Base-by-base conservation (phyloP, 2,888 invertebrate genomes). In the Nomada hirtipes region DNA sequence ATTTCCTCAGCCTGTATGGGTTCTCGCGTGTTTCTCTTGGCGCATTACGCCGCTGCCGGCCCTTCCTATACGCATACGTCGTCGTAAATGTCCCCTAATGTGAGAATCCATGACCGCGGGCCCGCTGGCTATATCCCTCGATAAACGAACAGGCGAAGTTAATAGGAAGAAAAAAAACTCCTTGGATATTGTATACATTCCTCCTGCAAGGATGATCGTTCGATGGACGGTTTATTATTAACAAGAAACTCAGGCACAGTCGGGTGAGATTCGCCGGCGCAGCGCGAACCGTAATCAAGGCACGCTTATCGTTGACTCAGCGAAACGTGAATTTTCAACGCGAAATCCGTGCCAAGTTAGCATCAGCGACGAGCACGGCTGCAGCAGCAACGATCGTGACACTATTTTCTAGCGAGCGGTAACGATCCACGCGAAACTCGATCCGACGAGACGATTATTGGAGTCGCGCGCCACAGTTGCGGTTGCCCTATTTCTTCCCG, bases 71-170 rank as follows among this genome's bases (percentile, higher is more conserved):
- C 4, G 47, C 20, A 9, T 4, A 42, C 15, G 61, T 50, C 68
- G 57, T 76, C 78, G 75, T 79, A 83, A 87, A 81, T 55, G 79
- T 71, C 60, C 47, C 75, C 63, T 79, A 50, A 82, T 26, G 79
- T 69, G 68, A 71, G 76, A 76, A 76, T 86, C 72, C 76, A 55
- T 59, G 76, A 82, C 47, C 47, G 15, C 36, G 47, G 47, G 47
- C 15, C 11, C 47, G 47, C 47, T 15, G 47, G 47, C 47, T 47
- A 3, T 47, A 13, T 47, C 15, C 47, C 47, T 47, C 15, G 15
- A 47, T 47, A 47, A 47, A 13, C 15, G 36, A 36, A 47, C 47
- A 15, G 0, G 11, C 2, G 15, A 47, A 47, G 47, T 47, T 47
- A 15, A 47, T 15, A 13, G 4, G 47, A 15, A 4, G 7, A 0